Evolutionary conservation across 2,888 invertebrate genomes (phyloP).

Genomic region (Pedicia rivosa): DNA sequence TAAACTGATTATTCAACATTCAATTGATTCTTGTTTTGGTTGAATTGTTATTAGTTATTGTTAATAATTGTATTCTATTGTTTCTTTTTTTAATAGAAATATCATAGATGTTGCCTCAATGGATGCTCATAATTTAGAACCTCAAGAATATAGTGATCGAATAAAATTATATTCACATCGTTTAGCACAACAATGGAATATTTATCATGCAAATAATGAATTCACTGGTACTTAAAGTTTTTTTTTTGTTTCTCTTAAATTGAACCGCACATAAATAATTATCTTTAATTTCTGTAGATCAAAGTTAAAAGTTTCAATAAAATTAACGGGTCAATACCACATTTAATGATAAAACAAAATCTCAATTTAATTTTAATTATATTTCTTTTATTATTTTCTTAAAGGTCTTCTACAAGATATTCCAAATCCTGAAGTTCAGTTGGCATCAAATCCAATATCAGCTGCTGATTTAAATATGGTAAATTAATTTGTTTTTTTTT

Average conservation of each 20-base stretch:
- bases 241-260: not conserved
- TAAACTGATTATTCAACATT: no score
- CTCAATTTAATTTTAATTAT: not conserved
- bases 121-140: conserved; percentile 75
- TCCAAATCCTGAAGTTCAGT: conserved; percentile 51
- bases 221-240: conserved; percentile 18
- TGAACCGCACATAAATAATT: no score
- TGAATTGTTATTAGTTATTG: no score
- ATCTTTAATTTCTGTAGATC: no score
- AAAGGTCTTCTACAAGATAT: conserved; percentile 50
- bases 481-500: not conserved
- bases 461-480: conserved; percentile 54
- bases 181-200: conserved; percentile 34
- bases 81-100: conserved; percentile 41
- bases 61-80: no score
- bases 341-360: no score
- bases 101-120: conserved; percentile 89
- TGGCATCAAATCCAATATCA: conserved; percentile 44
- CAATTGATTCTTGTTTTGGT: no score
- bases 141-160: conserved; percentile 74
- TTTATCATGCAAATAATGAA: conserved; percentile 22
- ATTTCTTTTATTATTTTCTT: not conserved
- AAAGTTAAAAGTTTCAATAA: no score
- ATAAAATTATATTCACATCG: conserved; percentile 50
- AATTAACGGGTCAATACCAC: no score